Percentiles rank a stretch among this genome's conserved stretches.
Conservation (phyloP, 2,888 invertebrate genomes). For the Eurytoma californica region DNA sequence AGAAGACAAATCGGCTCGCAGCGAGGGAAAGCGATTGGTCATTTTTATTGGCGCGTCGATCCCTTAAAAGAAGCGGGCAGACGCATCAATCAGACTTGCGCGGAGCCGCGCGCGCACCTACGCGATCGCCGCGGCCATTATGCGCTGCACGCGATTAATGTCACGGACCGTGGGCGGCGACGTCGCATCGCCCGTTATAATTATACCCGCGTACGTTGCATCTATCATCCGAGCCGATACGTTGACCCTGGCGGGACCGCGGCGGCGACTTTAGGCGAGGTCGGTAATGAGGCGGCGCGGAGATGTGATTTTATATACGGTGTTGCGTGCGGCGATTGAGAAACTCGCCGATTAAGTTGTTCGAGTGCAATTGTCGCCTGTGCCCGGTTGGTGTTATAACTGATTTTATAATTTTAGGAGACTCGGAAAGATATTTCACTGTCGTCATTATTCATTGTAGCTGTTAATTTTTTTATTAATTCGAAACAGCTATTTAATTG, state of each 20-base stretch:
- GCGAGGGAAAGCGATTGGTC: conserved; percentile 12
- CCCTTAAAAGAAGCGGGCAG: neutral
- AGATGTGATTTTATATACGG: neutral
- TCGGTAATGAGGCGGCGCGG: neutral
- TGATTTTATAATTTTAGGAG: no score
- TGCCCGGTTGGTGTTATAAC: no score
- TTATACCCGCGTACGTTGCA: conserved; percentile 14
- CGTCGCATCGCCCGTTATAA: conserved; percentile 59
- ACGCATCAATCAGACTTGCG: conserved; percentile 28
- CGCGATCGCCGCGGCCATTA: conserved; percentile 13
- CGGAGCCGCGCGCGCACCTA: neutral
- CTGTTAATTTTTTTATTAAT: no score
- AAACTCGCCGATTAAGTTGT: neutral
- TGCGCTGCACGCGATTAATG: conserved; percentile 57
- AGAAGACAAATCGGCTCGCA: conserved; percentile 2
- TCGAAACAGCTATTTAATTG: no score
- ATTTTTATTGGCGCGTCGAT: conserved; percentile 15
- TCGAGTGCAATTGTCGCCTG: no score
- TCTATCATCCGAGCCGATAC: conserved; percentile 12
- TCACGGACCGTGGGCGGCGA: conserved; percentile 59
- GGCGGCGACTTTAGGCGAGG: neutral
- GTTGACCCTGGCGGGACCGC: conserved; percentile 4
- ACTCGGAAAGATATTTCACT: no score
- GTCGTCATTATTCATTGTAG: no score
- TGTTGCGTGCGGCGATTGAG: neutral